A percentile compares a stretch with the other conserved stretches of the same genome.
phyloP scores from a whole-genome alignment of 2,888 invertebrate species.

The Drosophila fulvimacula region DNA sequence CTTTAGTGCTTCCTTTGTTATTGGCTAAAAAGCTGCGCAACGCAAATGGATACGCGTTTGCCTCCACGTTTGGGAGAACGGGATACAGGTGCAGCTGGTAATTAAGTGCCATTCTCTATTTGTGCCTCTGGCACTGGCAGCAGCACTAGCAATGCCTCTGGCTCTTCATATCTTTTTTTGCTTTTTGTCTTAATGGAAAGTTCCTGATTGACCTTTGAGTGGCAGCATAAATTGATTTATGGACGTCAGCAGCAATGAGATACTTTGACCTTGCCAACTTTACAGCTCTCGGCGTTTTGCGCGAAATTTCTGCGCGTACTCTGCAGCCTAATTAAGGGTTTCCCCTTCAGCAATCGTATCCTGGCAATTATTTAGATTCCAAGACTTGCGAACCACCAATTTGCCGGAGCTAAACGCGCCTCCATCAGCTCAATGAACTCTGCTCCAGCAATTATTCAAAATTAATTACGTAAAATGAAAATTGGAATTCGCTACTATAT shows the following conservation, averaged over 20 bases:
- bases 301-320: not conserved
- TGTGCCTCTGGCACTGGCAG: not conserved
- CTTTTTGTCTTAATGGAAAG: constrained; percentile 17
- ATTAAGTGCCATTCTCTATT: constrained; percentile 19
- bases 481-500: not conserved
- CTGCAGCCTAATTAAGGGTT: not conserved
- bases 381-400: not conserved
- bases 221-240: constrained; percentile 24
- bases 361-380: not conserved
- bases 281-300: constrained; percentile 1
- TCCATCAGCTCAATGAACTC: not conserved
- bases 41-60: constrained; percentile 6
- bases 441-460: not conserved
- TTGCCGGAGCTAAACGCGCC: not conserved
- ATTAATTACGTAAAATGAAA: not conserved
- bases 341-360: not conserved
- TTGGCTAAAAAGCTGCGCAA: constrained; percentile 21
- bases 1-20: constrained; percentile 5
- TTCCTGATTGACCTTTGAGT: constrained; percentile 40
- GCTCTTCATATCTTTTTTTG: not conserved
- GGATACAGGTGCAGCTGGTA: constrained; percentile 19
- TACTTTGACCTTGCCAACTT: constrained; percentile 8
- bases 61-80: not conserved
- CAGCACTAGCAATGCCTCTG: not conserved
- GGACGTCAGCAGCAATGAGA: constrained; percentile 11